Evolutionary conservation across 2,797 vertebrate genomes (phyloP).

Genomic region (Neopelma chrysocephalum): DNA sequence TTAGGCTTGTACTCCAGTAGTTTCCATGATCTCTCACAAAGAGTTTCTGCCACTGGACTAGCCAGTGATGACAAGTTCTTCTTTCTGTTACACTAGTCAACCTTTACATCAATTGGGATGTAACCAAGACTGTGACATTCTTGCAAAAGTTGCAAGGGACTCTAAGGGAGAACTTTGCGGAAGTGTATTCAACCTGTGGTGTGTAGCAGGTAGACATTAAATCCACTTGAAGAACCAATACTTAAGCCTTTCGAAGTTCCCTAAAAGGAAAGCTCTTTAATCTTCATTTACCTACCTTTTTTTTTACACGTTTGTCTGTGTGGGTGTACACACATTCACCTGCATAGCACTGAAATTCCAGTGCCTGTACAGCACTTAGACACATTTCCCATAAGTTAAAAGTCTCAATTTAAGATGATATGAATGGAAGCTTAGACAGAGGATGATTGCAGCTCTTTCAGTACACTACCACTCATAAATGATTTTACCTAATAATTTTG

Average conservation of each 20-base stretch:
- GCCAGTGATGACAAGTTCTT: not conserved
- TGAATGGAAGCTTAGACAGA: not conserved
- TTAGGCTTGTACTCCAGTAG: not conserved
- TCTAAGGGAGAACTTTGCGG: not conserved
- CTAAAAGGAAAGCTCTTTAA: not conserved
- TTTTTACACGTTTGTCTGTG: not conserved
- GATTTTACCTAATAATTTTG: not conserved
- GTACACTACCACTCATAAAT: not conserved
- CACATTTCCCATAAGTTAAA: not conserved
- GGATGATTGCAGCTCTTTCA: not conserved
- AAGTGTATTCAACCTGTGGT: accelerated
- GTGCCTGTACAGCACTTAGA: not conserved
- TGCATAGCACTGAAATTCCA: not conserved
- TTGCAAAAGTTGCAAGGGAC: not conserved
- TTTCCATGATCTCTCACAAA: not conserved
- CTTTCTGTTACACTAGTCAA: not conserved
- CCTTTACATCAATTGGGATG: not conserved
- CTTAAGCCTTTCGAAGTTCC: not conserved
- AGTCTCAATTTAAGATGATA: not conserved
- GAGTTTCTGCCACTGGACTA: not conserved
- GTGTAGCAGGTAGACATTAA: not conserved
- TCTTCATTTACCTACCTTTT: not conserved
- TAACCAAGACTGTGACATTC: not conserved
- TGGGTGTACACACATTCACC: not conserved
- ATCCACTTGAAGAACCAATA: not conserved